Evolutionary conservation across 2,797 vertebrate species (phyloP), one percentile per base, ranked within the genome.

Genomic region (Hoplostethus atlanticus): DNA sequence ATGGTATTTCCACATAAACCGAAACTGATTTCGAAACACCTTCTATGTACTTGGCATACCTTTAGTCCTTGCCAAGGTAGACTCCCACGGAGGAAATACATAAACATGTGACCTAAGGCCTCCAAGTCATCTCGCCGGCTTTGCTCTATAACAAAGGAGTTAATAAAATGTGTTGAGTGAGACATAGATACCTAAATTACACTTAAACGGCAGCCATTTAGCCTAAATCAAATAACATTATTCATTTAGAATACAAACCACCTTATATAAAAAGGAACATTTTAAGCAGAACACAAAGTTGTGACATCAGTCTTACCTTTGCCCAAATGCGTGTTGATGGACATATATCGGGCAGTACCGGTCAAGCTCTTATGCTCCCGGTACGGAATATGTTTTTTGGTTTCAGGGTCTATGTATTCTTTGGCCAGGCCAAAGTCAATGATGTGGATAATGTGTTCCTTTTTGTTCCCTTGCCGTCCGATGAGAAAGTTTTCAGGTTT

Each of bases 371-470:
- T 99, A 91, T 99, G 97, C 86, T 99, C 98, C 92, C 98, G 94
- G 88, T 98, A 99, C 61, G 98, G 98, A 95, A 99, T 99, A 93
- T 99, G 98, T 95, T 99, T 99, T 97, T 99, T 98, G 94, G 98
- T 99, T 96, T 99, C 98, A 0, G 97, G 96, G 90, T 99, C 98
- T 59, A 99, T 97, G 92, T 99, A 99, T 77, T 99, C 98, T 95
- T 99, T 99, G 34, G 98, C 98, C 91, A 99, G 76, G 85, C 98
- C 98, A 96, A 99, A 99, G 95, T 99, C 98, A 85, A 99, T 99
- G 88, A 99, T 99, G 94, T 99, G 98, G 85, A 99, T 99, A 68
- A 99, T 94, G 78, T 98, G 97, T 70, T 99, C 97, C 89, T 98
- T 98, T 90, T 99, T 99, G 83, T 97, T 98, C 91, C 98, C 98